Conservation (phyloP, 2,888 invertebrate genomes). For the Caenorhabditis sulstoni region DNA sequence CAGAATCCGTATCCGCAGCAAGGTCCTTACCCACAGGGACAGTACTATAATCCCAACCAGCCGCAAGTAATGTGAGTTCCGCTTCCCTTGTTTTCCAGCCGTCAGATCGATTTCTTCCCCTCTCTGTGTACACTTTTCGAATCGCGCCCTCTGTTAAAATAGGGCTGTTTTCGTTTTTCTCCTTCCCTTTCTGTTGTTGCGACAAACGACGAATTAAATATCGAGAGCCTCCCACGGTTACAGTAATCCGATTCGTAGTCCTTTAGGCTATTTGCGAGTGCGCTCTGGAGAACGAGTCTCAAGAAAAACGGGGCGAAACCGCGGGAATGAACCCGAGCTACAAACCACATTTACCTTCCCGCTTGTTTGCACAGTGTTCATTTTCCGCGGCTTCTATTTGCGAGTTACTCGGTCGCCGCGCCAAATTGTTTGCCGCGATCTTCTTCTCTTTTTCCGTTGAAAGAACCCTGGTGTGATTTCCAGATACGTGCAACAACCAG, state of each 20-base stretch:
- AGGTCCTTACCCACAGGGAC: slow-evolving; percentile 71
- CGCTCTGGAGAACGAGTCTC: neutral
- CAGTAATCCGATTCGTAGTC: neutral
- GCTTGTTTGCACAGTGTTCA: slow-evolving; percentile 47
- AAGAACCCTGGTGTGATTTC: slow-evolving; percentile 18
- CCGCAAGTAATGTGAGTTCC: slow-evolving; percentile 76
- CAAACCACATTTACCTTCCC: slow-evolving; percentile 45
- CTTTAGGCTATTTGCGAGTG: neutral
- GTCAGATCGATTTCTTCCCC: slow-evolving; percentile 2
- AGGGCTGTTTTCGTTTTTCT: too few relatives aligned
- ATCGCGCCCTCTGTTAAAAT: neutral
- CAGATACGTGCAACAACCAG: slow-evolving; percentile 71
- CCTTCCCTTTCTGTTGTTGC: too few relatives aligned
- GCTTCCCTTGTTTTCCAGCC: neutral
- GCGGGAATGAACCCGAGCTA: slow-evolving; percentile 12
- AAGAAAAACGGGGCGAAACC: neutral
- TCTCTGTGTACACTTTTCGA: slow-evolving; percentile 6
- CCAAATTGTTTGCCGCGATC: slow-evolving; percentile 8
- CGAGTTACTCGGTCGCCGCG: slow-evolving; percentile 36
- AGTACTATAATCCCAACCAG: slow-evolving; percentile 71
- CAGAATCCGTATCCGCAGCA: slow-evolving; percentile 68
- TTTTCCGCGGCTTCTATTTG: slow-evolving; percentile 50
- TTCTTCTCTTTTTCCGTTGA: too few relatives aligned
- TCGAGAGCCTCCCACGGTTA: neutral
- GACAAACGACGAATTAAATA: too few relatives aligned